These are phyloP conservation scores for Gorsachius goisagi DNA, from an alignment of 2,113 vertebrate genomes.

Conservation along the genomic window DNA sequence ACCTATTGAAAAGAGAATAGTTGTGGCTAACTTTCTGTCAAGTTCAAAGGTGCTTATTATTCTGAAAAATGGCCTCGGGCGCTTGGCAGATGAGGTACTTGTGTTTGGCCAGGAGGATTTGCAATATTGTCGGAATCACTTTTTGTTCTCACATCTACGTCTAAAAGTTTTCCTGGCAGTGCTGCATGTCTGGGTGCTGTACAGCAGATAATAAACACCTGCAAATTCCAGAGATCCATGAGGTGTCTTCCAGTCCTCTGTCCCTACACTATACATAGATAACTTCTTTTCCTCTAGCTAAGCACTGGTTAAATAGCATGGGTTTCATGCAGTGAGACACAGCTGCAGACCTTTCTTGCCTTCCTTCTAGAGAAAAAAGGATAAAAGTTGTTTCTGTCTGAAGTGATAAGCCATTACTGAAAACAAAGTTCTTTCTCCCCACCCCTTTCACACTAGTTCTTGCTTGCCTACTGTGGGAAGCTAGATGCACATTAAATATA, in stretches of 20 bases:
- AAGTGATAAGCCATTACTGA: background rate
- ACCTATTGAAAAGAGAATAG: slow-evolving; percentile 14
- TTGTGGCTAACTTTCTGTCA: slow-evolving; percentile 7
- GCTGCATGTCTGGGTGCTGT: background rate
- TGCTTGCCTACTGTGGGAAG: slow-evolving; percentile 24
- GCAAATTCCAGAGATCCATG: background rate
- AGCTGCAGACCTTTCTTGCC: background rate
- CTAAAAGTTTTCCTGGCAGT: background rate
- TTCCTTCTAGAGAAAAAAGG: background rate
- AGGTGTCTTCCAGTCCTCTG: background rate
- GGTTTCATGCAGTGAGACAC: background rate
- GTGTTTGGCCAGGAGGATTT: background rate
- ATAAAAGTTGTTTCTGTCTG: background rate
- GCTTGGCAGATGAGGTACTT: background rate
- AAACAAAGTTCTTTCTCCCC: slow-evolving; percentile 14
- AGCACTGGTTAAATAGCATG: background rate
- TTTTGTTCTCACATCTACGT: background rate
- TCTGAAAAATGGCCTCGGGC: background rate
- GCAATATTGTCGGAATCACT: background rate
- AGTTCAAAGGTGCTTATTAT: slow-evolving; percentile 30
- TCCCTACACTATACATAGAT: background rate
- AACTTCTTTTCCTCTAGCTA: background rate
- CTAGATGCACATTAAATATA: background rate
- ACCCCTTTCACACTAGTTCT: slow-evolving; percentile 27
- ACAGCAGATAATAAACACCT: background rate